Percentiles rank a stretch among this genome's conserved stretches.
phyloP scores from a whole-genome alignment of 1,140 invertebrate species.

The Phthorimaea operculella region DNA sequence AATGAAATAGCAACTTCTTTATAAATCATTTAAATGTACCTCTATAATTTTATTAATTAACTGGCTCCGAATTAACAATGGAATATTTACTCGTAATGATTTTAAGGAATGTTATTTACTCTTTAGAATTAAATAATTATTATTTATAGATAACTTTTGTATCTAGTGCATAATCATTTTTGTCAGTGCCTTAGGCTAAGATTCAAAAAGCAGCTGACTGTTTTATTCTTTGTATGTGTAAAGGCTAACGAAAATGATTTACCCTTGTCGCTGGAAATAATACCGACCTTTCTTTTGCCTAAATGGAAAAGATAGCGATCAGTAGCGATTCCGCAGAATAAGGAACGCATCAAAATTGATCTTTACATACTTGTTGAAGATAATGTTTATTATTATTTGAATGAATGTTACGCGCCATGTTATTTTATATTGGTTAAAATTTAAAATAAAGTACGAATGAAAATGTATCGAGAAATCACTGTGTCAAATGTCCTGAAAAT shows the following conservation, averaged over 20 bases:
- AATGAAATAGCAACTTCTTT: background rate
- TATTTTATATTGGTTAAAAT: background rate
- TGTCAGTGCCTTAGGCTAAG: conserved; percentile 52
- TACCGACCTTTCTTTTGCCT: too few species aligned
- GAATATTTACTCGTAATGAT: conserved; percentile 8
- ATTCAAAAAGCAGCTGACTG: conserved; percentile 41
- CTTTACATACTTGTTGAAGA: conserved; percentile 27
- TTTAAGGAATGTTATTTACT: conserved; percentile 59
- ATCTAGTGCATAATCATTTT: conserved; percentile 56
- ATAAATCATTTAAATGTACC: background rate
- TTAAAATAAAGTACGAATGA: background rate
- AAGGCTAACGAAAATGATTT: conserved; percentile 7
- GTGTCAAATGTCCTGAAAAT: conserved; percentile 49
- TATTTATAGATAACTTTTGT: conserved; percentile 45
- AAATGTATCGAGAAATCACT: conserved; percentile 30
- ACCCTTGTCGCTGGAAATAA: too few species aligned
- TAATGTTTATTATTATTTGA: conserved; percentile 18
- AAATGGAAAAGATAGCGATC: too few species aligned
- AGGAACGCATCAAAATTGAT: too few species aligned
- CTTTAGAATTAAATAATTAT: conserved; percentile 42
- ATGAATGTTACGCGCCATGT: background rate
- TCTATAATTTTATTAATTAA: background rate
- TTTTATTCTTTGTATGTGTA: conserved; percentile 38
- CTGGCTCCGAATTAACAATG: conserved; percentile 28
- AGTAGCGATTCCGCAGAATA: too few species aligned